These are phyloP conservation scores for Lutraria lutraria DNA, from an alignment of 2,888 invertebrate species.

Conservation along the genomic window DNA sequence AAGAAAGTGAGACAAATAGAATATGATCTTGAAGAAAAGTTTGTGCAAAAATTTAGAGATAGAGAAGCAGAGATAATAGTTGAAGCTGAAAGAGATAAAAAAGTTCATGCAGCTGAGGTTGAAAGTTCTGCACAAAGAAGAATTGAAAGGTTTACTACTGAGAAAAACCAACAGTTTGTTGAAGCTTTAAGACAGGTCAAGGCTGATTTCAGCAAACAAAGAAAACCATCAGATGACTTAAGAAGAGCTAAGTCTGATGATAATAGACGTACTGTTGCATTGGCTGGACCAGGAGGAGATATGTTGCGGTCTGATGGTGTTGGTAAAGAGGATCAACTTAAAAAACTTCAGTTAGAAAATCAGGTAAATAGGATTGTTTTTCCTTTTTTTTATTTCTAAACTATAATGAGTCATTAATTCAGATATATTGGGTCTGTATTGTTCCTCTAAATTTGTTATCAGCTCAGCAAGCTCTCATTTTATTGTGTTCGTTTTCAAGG, in stretches of 20 bases:
- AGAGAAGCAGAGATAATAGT: conserved; percentile 74
- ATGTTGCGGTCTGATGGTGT: not conserved
- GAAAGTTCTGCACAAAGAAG: conserved; percentile 75
- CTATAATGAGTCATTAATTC: not conserved
- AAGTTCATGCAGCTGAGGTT: conserved; percentile 71
- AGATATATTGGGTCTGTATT: too few relatives aligned
- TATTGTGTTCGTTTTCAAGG: too few relatives aligned
- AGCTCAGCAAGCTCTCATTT: too few relatives aligned
- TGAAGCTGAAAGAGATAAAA: conserved; percentile 72
- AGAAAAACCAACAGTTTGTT: conserved; percentile 81
- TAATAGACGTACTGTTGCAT: not conserved
- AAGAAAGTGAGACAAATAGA: conserved; percentile 71
- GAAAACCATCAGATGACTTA: conserved; percentile 21
- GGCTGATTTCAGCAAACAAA: conserved; percentile 70
- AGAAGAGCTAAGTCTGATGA: conserved; percentile 38
- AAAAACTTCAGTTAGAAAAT: conserved; percentile 77
- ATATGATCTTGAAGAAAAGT: conserved; percentile 80
- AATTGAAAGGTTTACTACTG: conserved; percentile 74
- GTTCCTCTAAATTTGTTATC: too few relatives aligned
- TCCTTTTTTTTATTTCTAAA: not conserved
- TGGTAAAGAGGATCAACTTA: conserved; percentile 54
- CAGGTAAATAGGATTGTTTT: conserved; percentile 70
- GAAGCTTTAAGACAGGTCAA: conserved; percentile 80
- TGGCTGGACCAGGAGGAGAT: conserved; percentile 39
- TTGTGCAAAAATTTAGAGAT: conserved; percentile 71